Evolutionary conservation across 2,113 vertebrate genomes (phyloP).

Genomic region (Aptenodytes patagonicus): DNA sequence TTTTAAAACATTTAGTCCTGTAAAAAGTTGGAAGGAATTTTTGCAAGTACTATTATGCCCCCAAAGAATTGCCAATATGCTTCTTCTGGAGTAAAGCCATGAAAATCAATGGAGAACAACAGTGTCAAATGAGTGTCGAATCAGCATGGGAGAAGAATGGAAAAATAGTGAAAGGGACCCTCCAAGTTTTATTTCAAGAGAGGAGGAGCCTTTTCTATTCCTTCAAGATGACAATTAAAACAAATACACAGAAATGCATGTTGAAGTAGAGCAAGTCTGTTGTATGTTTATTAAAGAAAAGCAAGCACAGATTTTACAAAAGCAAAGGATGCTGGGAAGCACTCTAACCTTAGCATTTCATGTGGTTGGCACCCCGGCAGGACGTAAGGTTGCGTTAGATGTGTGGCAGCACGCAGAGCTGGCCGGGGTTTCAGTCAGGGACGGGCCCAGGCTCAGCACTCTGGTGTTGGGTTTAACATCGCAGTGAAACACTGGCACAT

Average conservation of each 20-base stretch:
- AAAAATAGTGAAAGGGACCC: neutral
- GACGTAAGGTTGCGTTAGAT: accelerated
- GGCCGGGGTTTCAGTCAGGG: neutral
- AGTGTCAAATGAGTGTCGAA: neutral
- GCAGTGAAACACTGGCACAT: neutral
- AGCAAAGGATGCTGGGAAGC: neutral
- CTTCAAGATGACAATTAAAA: neutral
- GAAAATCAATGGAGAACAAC: neutral
- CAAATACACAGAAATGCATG: neutral
- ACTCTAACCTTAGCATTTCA: neutral
- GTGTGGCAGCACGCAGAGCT: neutral
- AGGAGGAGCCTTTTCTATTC: neutral
- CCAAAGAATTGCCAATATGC: neutral
- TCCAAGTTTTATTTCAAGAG: neutral
- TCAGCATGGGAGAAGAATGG: neutral
- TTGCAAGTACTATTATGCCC: neutral
- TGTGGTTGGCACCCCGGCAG: neutral
- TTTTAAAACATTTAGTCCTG: neutral
- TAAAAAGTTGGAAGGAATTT: neutral
- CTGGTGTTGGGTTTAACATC: neutral
- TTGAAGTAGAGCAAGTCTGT: neutral
- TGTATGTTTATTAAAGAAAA: neutral
- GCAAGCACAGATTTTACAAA: neutral
- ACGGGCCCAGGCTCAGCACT: neutral
- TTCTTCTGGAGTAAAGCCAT: neutral